Conservation (phyloP, 2,888 invertebrate genomes). For the Perdita meconis region DNA sequence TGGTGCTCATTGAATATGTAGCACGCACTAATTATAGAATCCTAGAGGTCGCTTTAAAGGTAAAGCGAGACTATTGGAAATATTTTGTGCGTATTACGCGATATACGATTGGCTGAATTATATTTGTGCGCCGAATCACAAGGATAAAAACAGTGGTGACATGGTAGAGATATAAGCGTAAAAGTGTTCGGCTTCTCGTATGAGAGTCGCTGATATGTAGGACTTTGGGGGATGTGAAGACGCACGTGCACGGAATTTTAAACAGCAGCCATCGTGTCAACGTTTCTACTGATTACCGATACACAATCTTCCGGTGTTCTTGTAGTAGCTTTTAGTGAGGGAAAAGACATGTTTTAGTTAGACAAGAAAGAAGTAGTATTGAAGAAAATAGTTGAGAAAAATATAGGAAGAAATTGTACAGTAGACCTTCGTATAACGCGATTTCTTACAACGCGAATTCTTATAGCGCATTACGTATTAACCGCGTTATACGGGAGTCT, state of each 20-base stretch:
- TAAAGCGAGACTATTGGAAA: neutral
- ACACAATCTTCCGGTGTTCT: slow-evolving; percentile 11
- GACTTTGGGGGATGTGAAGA: slow-evolving; percentile 8
- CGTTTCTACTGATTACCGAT: neutral
- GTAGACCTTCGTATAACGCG: no score
- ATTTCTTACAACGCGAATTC: no score
- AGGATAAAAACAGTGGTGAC: neutral
- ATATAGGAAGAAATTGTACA: no score
- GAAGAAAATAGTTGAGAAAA: no score
- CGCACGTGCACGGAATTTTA: slow-evolving; percentile 22
- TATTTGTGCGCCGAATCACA: neutral
- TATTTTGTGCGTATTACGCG: neutral
- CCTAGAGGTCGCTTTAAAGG: neutral
- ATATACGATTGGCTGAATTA: neutral
- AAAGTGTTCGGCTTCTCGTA: neutral
- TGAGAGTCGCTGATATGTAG: slow-evolving; percentile 29
- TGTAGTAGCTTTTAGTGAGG: neutral
- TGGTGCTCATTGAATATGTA: slow-evolving; percentile 25
- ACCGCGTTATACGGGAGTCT: no score
- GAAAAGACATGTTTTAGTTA: slow-evolving; percentile 3
- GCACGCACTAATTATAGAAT: slow-evolving; percentile 32
- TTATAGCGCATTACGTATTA: no score
- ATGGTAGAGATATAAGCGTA: neutral
- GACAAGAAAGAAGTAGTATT: neutral
- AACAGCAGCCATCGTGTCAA: neutral